phyloP scores from a whole-genome alignment of 1,140 invertebrate genomes.

The Paraescarpia echinospica region DNA sequence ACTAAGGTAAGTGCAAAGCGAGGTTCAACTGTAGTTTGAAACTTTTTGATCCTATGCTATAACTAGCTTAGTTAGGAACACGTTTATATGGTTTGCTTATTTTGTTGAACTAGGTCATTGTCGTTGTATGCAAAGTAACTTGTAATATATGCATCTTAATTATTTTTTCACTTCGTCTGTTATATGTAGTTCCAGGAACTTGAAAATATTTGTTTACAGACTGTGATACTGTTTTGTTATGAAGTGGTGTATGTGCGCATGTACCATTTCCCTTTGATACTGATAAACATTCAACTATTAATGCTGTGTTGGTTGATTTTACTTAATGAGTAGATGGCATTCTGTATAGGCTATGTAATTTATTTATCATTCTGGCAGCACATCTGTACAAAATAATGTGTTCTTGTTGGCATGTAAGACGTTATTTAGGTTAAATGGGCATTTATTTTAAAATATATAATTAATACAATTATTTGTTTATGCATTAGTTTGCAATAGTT shows the following conservation, averaged over 20 bases:
- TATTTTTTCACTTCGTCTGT: not conserved
- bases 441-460: not conserved
- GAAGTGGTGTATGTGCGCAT: not conserved
- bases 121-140: not conserved
- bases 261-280: not conserved
- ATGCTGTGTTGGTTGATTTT: not conserved
- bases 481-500: not conserved
- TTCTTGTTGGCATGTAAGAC: not conserved
- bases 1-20: no score
- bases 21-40: no score
- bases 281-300: not conserved
- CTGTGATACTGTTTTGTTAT: constrained; percentile 1
- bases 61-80: not conserved
- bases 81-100: not conserved
- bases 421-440: not conserved
- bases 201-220: not conserved
- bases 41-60: not conserved
- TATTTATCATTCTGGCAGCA: not conserved
- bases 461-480: not conserved
- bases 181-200: not conserved
- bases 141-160: not conserved
- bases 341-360: not conserved
- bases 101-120: not conserved
- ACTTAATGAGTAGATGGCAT: not conserved
- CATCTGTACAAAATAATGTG: not conserved